Evolutionary conservation across 2,888 invertebrate species (phyloP).

Genomic region (Antitype chi): DNA sequence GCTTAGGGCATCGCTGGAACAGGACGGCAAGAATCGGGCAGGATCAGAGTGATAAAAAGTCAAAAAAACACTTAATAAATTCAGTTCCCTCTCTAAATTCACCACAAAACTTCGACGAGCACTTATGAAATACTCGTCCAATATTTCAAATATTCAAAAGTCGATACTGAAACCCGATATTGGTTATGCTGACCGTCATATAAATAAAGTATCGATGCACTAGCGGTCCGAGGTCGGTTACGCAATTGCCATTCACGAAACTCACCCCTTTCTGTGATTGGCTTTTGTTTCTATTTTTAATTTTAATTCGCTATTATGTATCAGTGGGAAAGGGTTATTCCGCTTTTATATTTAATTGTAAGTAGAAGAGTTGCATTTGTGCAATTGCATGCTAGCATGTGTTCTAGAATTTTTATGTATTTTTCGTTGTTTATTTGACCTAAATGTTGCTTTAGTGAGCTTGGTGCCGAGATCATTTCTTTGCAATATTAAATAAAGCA

Average conservation of each 20-base stretch:
- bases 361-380: slow-evolving; percentile 25
- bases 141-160: slow-evolving; percentile 55
- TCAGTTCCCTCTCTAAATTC: slow-evolving; percentile 5
- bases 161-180: slow-evolving; percentile 49
- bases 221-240: slow-evolving; percentile 15
- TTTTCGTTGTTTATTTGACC: slow-evolving; percentile 21
- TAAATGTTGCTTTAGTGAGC: slow-evolving; percentile 26
- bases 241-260: slow-evolving; percentile 43
- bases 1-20: no score
- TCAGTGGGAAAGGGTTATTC: slow-evolving; percentile 26
- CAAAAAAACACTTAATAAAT: neutral
- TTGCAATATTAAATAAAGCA: slow-evolving; percentile 11
- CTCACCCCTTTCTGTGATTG: slow-evolving; percentile 25
- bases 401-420: slow-evolving; percentile 19
- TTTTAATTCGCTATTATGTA: slow-evolving; percentile 17
- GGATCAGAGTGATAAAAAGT: no score
- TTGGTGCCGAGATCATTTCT: slow-evolving; percentile 41
- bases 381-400: slow-evolving; percentile 47
- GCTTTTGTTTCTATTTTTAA: slow-evolving; percentile 37
- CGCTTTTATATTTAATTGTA: neutral
- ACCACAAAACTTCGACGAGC: slow-evolving; percentile 12
- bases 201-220: slow-evolving; percentile 51
- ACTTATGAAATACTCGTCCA: slow-evolving; percentile 21
- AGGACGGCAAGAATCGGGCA: no score
- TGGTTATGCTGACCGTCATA: slow-evolving; percentile 45